Evolutionary conservation across 2,797 vertebrate species (phyloP).

Genomic region (Columba guinea): DNA sequence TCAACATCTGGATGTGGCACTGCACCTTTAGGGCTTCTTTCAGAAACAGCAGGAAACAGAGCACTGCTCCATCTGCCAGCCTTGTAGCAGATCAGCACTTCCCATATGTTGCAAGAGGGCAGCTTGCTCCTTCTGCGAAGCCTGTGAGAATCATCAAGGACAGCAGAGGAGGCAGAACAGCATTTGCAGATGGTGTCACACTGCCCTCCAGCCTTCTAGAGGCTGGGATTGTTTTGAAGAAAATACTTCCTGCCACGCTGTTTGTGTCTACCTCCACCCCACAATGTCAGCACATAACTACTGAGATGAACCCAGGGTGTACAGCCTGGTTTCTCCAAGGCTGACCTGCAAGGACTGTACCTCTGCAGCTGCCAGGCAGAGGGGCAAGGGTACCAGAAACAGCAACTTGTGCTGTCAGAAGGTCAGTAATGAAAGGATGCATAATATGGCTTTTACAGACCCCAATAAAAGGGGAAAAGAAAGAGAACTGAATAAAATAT

Average conservation of each 20-base stretch:
- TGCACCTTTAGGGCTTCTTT: conserved; percentile 33
- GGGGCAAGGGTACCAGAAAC: neutral
- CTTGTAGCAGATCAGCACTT: conserved; percentile 1
- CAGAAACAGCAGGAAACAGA: neutral
- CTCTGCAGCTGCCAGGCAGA: neutral
- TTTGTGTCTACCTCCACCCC: neutral
- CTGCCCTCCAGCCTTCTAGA: neutral
- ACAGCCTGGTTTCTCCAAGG: neutral
- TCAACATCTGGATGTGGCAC: conserved; percentile 1
- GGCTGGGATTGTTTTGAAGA: neutral
- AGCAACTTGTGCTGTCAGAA: neutral
- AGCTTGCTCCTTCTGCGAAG: neutral
- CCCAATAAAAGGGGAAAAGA: neutral
- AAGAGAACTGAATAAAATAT: neutral
- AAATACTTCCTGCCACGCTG: neutral
- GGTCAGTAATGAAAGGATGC: neutral
- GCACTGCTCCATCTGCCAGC: conserved; percentile 21
- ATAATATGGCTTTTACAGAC: neutral
- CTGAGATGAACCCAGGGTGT: neutral
- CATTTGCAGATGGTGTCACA: neutral
- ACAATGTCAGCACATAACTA: neutral
- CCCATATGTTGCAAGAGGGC: neutral
- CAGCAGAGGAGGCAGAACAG: neutral
- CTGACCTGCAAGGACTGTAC: neutral
- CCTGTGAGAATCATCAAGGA: neutral